Evolutionary conservation across 2,888 invertebrate species (phyloP), one percentile per base, ranked within the genome.

Genomic region (Theristus sp.): DNA sequence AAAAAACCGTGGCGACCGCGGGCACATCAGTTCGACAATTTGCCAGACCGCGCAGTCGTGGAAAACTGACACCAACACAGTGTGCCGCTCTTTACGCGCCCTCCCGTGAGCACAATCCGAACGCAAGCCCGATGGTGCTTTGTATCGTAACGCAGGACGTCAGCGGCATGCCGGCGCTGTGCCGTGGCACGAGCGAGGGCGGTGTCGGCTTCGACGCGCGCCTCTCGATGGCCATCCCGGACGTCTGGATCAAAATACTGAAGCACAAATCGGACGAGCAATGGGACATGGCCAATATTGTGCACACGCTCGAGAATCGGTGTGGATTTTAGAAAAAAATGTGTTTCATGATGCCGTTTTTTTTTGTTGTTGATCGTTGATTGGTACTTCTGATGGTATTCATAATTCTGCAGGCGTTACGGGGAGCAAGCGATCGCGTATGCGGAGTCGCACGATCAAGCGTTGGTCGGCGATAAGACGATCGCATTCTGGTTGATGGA

Each of bases 141-240:
- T n/a, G n/a, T n/a, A 38, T 38, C 17, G 38, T 38, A 17, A 1
- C 28, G 1, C 65, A 84, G 84, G 91, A 98, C 76, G 98, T 99
- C 1, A 94, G 93, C 20, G 98, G 98, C 49, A 98, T 99, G 98
- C 98, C 98, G 1, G 90, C 84, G 0, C 80, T 89, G 3, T 94
- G 98, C 71, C 83, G 98, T 0, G 93, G 96, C 0, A 85, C 94
- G 0, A 73, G 76, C 2, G 96, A 99, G 76, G 98, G 93, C 54
- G 94, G 94, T 1, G 81, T 83, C 63, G 98, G 98, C 6, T 99
- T 99, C 76, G 96, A 99, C 75, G 80, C 70, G 62, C 84, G 96
- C n/a, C 81, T 99, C 59, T 93, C 86, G 25, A 99, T 99, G 98
- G 90, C 96, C 29, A 87, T 99, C 69, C 98, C 98, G 0, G 98